phyloP scores from a whole-genome alignment of 2,888 invertebrate genomes.

The Napeogenes sylphis region DNA sequence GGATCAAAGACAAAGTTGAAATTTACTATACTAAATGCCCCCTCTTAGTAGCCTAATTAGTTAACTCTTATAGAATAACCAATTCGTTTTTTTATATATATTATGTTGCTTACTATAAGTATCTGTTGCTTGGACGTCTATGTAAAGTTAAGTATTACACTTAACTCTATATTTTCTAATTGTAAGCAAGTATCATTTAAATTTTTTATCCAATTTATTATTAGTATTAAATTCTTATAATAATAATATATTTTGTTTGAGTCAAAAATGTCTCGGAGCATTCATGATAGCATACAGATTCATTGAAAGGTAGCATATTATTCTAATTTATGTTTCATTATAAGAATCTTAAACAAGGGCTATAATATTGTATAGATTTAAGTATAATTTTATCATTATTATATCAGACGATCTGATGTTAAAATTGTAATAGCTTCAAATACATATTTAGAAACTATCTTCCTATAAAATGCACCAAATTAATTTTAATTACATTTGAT shows the following conservation, averaged over 20 bases:
- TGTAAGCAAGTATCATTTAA: too few species aligned
- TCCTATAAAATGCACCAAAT: too few species aligned
- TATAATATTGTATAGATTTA: constrained; percentile 19
- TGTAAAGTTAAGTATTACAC: not conserved
- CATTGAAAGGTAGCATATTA: constrained; percentile 10
- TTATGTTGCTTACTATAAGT: constrained; percentile 1
- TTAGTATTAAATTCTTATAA: too few species aligned
- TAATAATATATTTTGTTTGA: too few species aligned
- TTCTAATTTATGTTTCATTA: constrained; percentile 15
- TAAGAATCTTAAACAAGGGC: constrained; percentile 25
- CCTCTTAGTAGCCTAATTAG: not conserved
- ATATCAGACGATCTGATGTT: constrained; percentile 15
- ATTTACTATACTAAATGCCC: not conserved
- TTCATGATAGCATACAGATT: not conserved
- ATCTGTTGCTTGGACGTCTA: not conserved
- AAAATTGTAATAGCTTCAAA: constrained; percentile 9
- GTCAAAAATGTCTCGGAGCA: not conserved
- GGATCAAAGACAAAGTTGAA: not conserved
- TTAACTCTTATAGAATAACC: not conserved
- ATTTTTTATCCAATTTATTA: too few species aligned
- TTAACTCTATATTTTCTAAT: not conserved
- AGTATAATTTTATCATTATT: constrained; percentile 20
- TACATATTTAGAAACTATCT: constrained; percentile 11
- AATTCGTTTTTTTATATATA: not conserved
- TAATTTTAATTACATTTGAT: too few species aligned